These are phyloP conservation scores for Cichlasoma orientale DNA, from an alignment of 2,797 vertebrate genomes.

Conservation along the genomic window DNA sequence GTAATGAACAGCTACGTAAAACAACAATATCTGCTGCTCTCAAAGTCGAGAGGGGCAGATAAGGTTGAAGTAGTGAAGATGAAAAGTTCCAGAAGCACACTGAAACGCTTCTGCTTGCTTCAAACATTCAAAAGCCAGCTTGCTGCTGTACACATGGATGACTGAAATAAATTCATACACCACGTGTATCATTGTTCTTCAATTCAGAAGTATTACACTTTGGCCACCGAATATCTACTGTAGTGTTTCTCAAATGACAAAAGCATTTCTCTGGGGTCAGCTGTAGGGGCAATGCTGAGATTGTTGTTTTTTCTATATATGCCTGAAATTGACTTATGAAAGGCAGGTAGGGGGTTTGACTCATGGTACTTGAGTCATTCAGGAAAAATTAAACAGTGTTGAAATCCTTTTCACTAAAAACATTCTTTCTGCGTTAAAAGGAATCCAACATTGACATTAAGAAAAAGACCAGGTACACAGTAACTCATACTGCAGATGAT, in stretches of 20 bases:
- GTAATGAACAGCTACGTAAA: background rate
- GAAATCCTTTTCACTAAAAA: background rate
- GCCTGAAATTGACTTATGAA: background rate
- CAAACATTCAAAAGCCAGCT: background rate
- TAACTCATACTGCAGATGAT: background rate
- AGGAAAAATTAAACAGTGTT: background rate
- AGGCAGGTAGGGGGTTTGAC: background rate
- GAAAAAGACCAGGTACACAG: background rate
- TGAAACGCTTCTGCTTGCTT: constrained; percentile 18
- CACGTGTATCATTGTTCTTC: background rate
- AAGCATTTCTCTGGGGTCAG: background rate
- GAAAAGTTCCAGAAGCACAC: constrained; percentile 16
- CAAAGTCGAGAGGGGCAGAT: constrained; percentile 5
- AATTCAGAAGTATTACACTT: background rate
- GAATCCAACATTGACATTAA: rapidly evolving
- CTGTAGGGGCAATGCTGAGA: background rate
- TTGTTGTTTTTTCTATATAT: too few species aligned
- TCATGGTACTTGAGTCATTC: background rate
- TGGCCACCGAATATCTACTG: background rate
- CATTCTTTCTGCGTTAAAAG: background rate
- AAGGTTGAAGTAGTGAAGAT: constrained; percentile 31
- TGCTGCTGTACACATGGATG: background rate
- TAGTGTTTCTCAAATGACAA: background rate
- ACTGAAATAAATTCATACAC: constrained; percentile 20
- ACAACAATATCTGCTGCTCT: background rate